A percentile compares a stretch with the other conserved stretches of the same genome.
phyloP scores from a whole-genome alignment of 2,797 vertebrate genomes.

The Aratinga solstitialis region DNA sequence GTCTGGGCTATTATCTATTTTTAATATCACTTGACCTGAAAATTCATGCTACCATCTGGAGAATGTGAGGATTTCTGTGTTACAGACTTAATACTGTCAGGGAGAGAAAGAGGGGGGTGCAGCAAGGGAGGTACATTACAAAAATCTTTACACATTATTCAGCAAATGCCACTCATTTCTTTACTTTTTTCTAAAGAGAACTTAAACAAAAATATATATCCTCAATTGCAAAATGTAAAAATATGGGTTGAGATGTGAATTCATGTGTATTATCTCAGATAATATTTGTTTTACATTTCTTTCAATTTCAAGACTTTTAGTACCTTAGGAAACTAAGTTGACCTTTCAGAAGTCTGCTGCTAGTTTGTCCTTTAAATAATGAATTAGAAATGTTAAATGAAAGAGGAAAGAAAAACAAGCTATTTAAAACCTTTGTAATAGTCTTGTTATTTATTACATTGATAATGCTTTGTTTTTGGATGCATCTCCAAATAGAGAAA shows the following conservation, averaged over 20 bases:
- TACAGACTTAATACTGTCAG: conserved; percentile 41
- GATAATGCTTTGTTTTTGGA: not conserved
- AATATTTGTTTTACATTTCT: not conserved
- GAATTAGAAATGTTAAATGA: not conserved
- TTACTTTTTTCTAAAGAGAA: not conserved
- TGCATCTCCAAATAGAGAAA: not conserved
- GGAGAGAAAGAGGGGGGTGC: not conserved
- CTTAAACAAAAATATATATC: not conserved
- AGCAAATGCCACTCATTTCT: conserved; percentile 36
- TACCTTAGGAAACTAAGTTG: not conserved
- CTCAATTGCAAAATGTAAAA: conserved; percentile 14
- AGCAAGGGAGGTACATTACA: not conserved
- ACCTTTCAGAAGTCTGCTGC: not conserved
- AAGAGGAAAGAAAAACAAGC: not conserved
- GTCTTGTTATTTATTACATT: not conserved
- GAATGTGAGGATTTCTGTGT: conserved; percentile 57
- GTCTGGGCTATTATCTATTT: conserved; percentile 86
- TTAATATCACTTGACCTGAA: conserved; percentile 89
- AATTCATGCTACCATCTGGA: conserved; percentile 83
- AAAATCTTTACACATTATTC: conserved; percentile 57
- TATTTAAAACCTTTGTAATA: not conserved
- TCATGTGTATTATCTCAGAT: not conserved
- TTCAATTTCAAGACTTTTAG: not conserved
- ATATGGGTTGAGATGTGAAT: not conserved
- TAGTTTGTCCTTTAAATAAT: not conserved